phyloP scores from a whole-genome alignment of 2,888 invertebrate genomes.

The Sinhomidia bicolor region DNA sequence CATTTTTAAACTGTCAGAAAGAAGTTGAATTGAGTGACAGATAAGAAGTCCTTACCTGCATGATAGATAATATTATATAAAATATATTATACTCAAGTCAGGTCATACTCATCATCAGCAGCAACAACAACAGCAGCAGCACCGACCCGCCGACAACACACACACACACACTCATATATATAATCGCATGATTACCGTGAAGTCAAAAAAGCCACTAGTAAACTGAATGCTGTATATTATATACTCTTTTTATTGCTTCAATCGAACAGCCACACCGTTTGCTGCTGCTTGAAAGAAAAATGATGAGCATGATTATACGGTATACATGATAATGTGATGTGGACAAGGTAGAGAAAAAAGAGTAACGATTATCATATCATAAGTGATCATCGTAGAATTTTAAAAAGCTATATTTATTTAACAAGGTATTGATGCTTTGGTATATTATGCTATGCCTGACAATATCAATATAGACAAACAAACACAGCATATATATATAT shows the following conservation, averaged over 20 bases:
- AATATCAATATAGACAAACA: neutral
- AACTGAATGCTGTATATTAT: neutral
- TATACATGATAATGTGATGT: neutral
- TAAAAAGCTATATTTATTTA: conserved; percentile 20
- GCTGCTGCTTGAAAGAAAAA: neutral
- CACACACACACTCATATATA: too few relatives aligned
- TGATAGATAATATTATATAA: too few relatives aligned
- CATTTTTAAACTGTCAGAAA: conserved; percentile 62
- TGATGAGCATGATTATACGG: conserved; percentile 25
- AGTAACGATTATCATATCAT: neutral
- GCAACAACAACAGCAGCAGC: too few relatives aligned
- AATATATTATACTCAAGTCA: conserved; percentile 39
- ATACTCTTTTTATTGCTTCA: conserved; percentile 6
- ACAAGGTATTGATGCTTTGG: neutral
- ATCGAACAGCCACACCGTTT: conserved; percentile 29
- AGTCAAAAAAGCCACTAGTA: neutral
- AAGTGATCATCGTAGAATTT: conserved; percentile 4
- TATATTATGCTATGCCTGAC: neutral
- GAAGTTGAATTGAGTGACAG: conserved; percentile 73
- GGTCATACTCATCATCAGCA: conserved; percentile 32
- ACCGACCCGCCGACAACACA: conserved; percentile 14
- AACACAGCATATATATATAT: neutral
- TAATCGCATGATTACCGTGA: conserved; percentile 34
- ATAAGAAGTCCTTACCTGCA: conserved; percentile 63
- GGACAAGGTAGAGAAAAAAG: neutral